phyloP scores from a whole-genome alignment of 2,113 vertebrate species.

The Chelonoidis abingdonii region DNA sequence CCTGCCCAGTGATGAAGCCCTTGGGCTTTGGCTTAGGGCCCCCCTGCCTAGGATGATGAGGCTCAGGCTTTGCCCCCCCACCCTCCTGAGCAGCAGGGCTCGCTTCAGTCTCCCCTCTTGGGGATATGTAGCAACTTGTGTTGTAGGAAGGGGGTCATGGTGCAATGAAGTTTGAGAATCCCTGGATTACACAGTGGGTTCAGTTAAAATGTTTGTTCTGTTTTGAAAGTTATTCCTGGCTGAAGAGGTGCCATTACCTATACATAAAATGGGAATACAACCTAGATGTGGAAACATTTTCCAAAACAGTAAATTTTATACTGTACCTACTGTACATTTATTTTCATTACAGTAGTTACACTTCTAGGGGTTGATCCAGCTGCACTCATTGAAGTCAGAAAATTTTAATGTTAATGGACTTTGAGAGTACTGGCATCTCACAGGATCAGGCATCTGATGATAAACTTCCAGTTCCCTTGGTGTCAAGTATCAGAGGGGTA shows the following conservation, averaged over 20 bases:
- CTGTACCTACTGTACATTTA: not conserved
- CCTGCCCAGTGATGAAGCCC: no score
- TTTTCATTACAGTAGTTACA: constrained; percentile 19
- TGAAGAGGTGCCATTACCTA: constrained; percentile 5
- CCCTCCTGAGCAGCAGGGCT: no score
- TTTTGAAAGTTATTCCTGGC: constrained; percentile 42
- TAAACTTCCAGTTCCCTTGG: constrained; percentile 2
- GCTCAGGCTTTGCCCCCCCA: no score
- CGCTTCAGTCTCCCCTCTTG: no score
- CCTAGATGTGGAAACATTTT: constrained; percentile 25
- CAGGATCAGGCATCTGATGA: not conserved
- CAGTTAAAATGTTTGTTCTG: constrained; percentile 34
- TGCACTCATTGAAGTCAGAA: constrained; percentile 30
- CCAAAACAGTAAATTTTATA: constrained; percentile 59
- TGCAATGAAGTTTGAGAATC: no score
- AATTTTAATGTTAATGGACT: not conserved
- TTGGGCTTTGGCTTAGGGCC: no score
- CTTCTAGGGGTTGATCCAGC: constrained; percentile 1
- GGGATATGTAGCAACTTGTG: no score
- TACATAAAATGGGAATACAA: constrained; percentile 17
- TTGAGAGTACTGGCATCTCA: constrained; percentile 30
- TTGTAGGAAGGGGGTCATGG: no score
- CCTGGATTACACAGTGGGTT: not conserved
- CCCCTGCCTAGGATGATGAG: no score
- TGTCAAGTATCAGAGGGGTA: no score